Evolutionary conservation across 2,113 vertebrate species (phyloP).

Genomic region (Misgurnus anguillicaudatus): DNA sequence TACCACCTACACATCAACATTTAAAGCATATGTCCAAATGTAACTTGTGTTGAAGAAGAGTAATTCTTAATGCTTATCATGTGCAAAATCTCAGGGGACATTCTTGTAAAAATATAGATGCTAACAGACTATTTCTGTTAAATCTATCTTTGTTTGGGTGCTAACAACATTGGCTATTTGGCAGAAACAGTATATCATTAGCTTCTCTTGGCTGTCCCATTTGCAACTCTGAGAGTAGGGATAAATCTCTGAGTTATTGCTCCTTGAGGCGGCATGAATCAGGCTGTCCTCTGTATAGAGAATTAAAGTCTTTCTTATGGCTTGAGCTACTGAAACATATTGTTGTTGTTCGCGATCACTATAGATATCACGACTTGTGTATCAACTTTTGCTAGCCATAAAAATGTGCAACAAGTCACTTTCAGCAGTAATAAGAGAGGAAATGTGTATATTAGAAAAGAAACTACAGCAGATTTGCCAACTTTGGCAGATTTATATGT

Average conservation of each 20-base stretch:
- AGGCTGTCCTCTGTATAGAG: conserved; percentile 62
- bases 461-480: conserved; percentile 31
- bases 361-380: conserved; percentile 49
- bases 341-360: conserved; percentile 56
- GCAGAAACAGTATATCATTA: conserved; percentile 71
- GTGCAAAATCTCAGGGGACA: background rate
- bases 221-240: conserved; percentile 58
- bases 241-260: conserved; percentile 75
- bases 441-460: conserved; percentile 32
- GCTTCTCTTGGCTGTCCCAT: conserved; percentile 63
- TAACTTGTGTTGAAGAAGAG: background rate
- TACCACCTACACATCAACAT: too few species aligned
- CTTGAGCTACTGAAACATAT: conserved; percentile 61
- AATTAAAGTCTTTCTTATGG: conserved; percentile 71
- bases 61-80: background rate
- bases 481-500: conserved; percentile 6
- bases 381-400: conserved; percentile 50
- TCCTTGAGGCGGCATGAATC: conserved; percentile 69
- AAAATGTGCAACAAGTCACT: conserved; percentile 48
- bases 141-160: conserved; percentile 69
- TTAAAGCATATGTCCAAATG: too few species aligned
- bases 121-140: conserved; percentile 54
- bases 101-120: conserved; percentile 26
- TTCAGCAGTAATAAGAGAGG: conserved; percentile 14
- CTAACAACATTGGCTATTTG: conserved; percentile 68